Evolutionary conservation across 2,113 vertebrate genomes (phyloP), one percentile per base, ranked within the genome.

Genomic region (Gnathonemus echidnorhynchus): DNA sequence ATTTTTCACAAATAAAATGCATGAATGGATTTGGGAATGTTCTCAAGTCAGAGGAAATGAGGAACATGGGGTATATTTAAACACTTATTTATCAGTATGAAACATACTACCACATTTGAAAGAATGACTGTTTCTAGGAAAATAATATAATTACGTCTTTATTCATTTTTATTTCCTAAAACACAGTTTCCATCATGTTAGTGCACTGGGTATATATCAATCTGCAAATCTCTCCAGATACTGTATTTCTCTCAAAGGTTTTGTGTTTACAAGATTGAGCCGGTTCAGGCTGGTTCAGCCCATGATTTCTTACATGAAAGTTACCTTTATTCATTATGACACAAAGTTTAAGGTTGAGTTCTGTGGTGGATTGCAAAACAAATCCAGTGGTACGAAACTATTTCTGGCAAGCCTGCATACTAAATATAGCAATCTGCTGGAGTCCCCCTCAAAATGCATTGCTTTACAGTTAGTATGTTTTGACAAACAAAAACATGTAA

Each of bases 401-500:
- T 93, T 93, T 88, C 92, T 92, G 91, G 90, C 93, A 92, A 90
- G n/a, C 24, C 50, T 58, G 31, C 58, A 50, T 88, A 48, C 91
- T 92, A 92, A 94, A 93, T 92, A 93, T 92, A 94, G 91, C 90
- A 87, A 48, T 46, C 90, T 85, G 91, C 52, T 87, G 24, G 91
- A 80, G 31, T 91, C 89, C 89, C 87, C 13, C 39, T 50, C 77
- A 90, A 53, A 53, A 46, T 50, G 88, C 91, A 90, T 90, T 85
- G 50, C 62, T 91, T 89, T 88, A 88, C 85, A 88, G n/a, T 45
- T 21, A 48, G 17, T 92, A 21, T 93, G 91, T 77, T 92, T 53
- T 89, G 92, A 92, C 88, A 94, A 91, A 90, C 92, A 90, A 88
- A 93, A 90, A 91, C 91, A 89, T 90, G 86, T 91, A 92, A 92